These are phyloP conservation scores for Caenorhabditis angaria DNA, from an alignment of 2,888 invertebrate genomes.

Conservation along the genomic window DNA sequence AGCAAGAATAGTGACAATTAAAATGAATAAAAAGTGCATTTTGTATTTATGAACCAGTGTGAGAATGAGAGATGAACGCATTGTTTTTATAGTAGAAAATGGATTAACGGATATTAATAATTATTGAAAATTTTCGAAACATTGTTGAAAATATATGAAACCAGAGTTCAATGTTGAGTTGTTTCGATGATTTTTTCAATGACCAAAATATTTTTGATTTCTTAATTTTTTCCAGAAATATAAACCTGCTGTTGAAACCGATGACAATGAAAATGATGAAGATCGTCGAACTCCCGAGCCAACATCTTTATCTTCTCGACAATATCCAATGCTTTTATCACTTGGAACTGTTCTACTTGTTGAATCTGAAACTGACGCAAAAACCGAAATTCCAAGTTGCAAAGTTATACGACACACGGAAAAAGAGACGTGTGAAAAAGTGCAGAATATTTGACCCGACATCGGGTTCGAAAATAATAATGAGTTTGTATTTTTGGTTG, in stretches of 20 bases:
- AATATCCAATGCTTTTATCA: conserved; percentile 32
- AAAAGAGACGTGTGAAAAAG: conserved; percentile 35
- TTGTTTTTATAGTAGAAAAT: no score
- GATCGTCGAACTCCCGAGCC: conserved; percentile 32
- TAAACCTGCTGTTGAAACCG: conserved; percentile 21
- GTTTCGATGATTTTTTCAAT: no score
- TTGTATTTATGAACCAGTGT: no score
- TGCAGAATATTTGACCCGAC: conserved; percentile 24
- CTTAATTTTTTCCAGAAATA: conserved; percentile 26
- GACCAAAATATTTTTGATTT: conserved; percentile 8
- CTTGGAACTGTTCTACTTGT: conserved; percentile 32
- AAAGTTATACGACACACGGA: conserved; percentile 24
- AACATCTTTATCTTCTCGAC: conserved; percentile 11
- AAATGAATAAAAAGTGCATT: no score
- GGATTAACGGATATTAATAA: no score
- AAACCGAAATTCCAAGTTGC: conserved; percentile 9
- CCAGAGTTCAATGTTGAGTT: conserved; percentile 13
- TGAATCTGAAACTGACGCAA: conserved; percentile 23
- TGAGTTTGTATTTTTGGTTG: no score
- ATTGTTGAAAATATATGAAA: not conserved
- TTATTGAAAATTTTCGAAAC: no score
- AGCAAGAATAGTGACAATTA: no score
- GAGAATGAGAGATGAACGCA: no score
- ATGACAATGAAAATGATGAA: conserved; percentile 11
- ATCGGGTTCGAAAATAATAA: not conserved